phyloP scores from a whole-genome alignment of 2,113 vertebrate species.

The Phalacrocorax brasilianus region DNA sequence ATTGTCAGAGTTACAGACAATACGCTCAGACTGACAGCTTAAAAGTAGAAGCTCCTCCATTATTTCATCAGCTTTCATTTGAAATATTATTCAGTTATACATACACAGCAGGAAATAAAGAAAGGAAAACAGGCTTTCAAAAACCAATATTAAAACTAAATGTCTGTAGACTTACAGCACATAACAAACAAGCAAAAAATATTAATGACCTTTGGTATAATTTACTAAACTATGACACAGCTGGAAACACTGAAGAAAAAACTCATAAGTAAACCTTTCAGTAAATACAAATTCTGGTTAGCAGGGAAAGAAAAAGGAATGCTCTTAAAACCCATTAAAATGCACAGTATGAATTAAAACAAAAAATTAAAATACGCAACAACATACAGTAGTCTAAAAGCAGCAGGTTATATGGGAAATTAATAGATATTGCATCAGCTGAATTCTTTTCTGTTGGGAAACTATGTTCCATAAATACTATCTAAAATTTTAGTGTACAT shows the following conservation, averaged over 20 bases:
- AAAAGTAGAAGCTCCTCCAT: not conserved
- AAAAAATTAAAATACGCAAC: conserved; percentile 60
- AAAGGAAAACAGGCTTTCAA: conserved; percentile 44
- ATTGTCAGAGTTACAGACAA: not conserved
- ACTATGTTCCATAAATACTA: conserved; percentile 41
- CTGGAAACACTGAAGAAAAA: conserved; percentile 63
- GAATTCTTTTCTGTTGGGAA: conserved; percentile 32
- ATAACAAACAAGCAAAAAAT: conserved; percentile 55
- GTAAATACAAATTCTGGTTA: conserved; percentile 62
- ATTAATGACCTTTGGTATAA: conserved; percentile 67
- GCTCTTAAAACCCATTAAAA: conserved; percentile 67
- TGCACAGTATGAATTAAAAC: conserved; percentile 71
- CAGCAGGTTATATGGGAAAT: conserved; percentile 55
- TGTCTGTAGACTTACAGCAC: conserved; percentile 48
- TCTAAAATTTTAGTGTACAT: not conserved
- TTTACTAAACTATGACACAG: conserved; percentile 64
- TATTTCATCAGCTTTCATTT: conserved; percentile 49
- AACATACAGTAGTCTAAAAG: conserved; percentile 65
- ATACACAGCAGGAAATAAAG: conserved; percentile 65
- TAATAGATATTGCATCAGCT: conserved; percentile 22
- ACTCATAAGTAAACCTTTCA: conserved; percentile 56
- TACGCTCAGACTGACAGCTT: not conserved
- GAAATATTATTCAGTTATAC: conserved; percentile 56
- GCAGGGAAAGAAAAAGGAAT: conserved; percentile 42
- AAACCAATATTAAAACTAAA: conserved; percentile 71